Percentiles rank a stretch among this genome's conserved stretches.
These are phyloP conservation scores for Pseudochaenichthys georgianus DNA, from an alignment of 2,797 vertebrate genomes.

Conservation along the genomic window DNA sequence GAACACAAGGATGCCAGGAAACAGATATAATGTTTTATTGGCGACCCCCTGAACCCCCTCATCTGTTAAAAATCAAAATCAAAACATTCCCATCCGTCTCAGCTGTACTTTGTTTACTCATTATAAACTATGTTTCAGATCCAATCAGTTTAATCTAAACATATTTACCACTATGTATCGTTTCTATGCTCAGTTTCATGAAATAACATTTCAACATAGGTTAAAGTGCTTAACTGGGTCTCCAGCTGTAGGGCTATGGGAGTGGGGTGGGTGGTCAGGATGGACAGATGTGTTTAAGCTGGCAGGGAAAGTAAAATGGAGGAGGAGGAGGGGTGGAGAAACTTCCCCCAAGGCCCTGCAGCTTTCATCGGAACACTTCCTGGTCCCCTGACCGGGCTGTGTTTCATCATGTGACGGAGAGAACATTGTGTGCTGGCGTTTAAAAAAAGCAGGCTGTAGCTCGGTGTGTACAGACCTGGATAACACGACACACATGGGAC, in stretches of 20 bases:
- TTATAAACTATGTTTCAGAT: not conserved
- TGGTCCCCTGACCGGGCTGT: constrained; percentile 59
- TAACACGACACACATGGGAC: constrained; percentile 60
- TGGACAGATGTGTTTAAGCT: constrained; percentile 80
- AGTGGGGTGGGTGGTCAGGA: constrained; percentile 47
- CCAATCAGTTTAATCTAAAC: constrained; percentile 3
- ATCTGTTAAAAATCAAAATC: too few relatives aligned
- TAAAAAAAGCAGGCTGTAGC: constrained; percentile 34
- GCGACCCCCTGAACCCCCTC: too few relatives aligned
- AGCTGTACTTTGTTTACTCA: not conserved
- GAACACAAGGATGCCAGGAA: not conserved
- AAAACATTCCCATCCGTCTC: not conserved
- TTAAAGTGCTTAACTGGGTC: constrained; percentile 24
- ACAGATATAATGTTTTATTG: not conserved
- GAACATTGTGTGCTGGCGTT: constrained; percentile 39
- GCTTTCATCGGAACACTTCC: constrained; percentile 76
- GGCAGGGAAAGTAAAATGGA: constrained; percentile 65
- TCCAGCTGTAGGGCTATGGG: constrained; percentile 50
- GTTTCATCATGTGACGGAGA: constrained; percentile 52
- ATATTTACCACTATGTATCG: not conserved
- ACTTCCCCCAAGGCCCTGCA: constrained; percentile 47
- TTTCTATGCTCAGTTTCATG: not conserved
- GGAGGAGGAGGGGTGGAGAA: constrained; percentile 52
- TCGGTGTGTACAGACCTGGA: constrained; percentile 22
- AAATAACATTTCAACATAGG: constrained; percentile 12